phyloP scores from a whole-genome alignment of 2,113 vertebrate species.

The Narcine bancroftii region DNA sequence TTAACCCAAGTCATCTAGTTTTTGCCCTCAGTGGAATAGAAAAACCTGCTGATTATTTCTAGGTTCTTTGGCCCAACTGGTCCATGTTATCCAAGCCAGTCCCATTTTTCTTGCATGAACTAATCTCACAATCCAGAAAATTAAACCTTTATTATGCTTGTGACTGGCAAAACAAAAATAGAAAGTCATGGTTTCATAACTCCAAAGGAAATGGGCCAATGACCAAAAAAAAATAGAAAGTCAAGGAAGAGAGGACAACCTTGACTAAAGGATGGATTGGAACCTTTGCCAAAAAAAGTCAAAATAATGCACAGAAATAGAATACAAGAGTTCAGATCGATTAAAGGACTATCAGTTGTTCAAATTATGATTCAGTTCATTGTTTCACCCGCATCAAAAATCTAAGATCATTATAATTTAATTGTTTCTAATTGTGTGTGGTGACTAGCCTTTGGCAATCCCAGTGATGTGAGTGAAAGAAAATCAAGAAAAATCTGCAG shows the following conservation, averaged over 20 bases:
- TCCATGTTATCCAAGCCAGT: no score
- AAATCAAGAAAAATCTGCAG: no score
- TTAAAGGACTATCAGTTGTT: neutral
- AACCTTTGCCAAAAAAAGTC: neutral
- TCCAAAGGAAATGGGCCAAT: no score
- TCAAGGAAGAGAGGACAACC: neutral
- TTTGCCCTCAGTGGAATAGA: no score
- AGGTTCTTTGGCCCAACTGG: no score
- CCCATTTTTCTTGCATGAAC: no score
- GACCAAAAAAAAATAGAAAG: no score
- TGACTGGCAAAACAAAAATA: neutral
- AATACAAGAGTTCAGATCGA: neutral
- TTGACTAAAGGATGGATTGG: neutral
- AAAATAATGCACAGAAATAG: neutral
- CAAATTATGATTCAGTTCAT: neutral
- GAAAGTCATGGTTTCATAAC: no score
- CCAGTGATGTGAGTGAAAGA: neutral
- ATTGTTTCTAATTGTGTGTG: neutral
- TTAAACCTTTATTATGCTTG: neutral
- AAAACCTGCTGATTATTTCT: no score
- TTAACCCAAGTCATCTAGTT: no score
- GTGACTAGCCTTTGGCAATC: neutral
- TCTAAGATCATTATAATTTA: neutral
- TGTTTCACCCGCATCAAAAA: neutral
- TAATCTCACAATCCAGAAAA: no score